Base-by-base conservation (phyloP, 1,140 invertebrate genomes). In the Drosophila ohnishii region DNA sequence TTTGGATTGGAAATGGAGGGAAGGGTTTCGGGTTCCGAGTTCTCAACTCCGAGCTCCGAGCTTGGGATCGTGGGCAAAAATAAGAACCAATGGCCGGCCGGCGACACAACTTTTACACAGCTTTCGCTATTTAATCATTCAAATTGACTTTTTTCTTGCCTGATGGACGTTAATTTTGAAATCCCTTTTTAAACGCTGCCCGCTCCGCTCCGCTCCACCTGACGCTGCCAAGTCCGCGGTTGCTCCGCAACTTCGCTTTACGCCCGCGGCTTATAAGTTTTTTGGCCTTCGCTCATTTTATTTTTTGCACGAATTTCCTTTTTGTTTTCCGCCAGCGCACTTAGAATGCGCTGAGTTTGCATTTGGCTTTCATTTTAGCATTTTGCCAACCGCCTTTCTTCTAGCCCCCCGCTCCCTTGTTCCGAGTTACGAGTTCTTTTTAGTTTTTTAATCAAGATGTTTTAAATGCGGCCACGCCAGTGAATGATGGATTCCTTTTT, bases 381-480 rank as follows among this genome's bases (percentile, higher is more conserved):
- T 86, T 79, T 83, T 45, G 39, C 70, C 25, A 48, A 81, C 47
- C 61, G 73, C 78, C 75, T 65, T 65, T 80, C 48, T 53, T 55
- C 59, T 56, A 47, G 40, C 42, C 50, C 22, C 25, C 25, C 5
- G 25, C 25, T 13, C 14, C 30, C 61, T 56, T 30, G 28, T 39
- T 37, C 32, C 51, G 34, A 55, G 35, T 53, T 40, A 40, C 39
- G 42, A 39, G 45, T 55, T 58, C 62, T 66, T 67, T 80, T 86
- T 86, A 78, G 79, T 86, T 86, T 86, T 86, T 86, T 86, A 86
- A 86, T 86, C 82, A 86, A 86, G 83, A 86, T 86, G 72, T 86
- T 86, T 86, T 86, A 86, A 85, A 86, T 86, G 83, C 82, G 81
- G 73, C 78, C 58, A 77, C 82, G 78, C 78, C 83, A 80, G 60